Base-by-base conservation (phyloP, 1,140 invertebrate species). In the Eriocheir sinensis region DNA sequence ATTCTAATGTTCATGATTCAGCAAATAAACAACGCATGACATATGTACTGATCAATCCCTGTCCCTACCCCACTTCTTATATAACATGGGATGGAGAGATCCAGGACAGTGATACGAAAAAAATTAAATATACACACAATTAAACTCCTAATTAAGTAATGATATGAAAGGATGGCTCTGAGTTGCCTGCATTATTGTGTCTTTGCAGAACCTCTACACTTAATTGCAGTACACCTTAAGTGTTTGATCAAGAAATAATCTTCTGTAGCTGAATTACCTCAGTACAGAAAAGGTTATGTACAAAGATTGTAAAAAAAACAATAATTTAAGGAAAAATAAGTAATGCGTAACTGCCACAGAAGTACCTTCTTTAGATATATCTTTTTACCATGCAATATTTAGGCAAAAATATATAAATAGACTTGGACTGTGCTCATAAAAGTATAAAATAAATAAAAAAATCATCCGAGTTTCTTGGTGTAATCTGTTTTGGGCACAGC, bases 91-190 rank as follows among this genome's bases (percentile, higher is more conserved):
- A 72, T 72, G 60, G 60, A 72, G 60, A 72, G 60, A 72, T n/a
- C 27, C 21, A 21, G 60, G n/a, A 72, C 60, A n/a, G 27, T 72
- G 60, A 72, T n/a, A 72, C 27, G 60, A 48, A 48, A 48, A 48
- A 48, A 48, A 48, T 8, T 8, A 48, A 48, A 48, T 8, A 48
- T 8, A 48, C 44, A 4, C 44, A 48, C 44, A 48, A 4, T 48
- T 4, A 8, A 48, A 4, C 15, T 8, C 44, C 44, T 48, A 48
- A 8, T 48, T 72, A 72, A 72, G 60, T 72, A n/a, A 6, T 72
- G 48, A 72, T 72, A 27, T n/a, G 60, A 72, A 72, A 72, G 60
- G 60, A 72, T 72, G 60, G 60, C 60, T 72, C 60, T 72, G 60
- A 72, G 60, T 72, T 27, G 27, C 12, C 60, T 72, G 60, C 60